These are phyloP conservation scores for Dicroscelio sp. DNA, from an alignment of 2,888 invertebrate species.

Conservation along the genomic window DNA sequence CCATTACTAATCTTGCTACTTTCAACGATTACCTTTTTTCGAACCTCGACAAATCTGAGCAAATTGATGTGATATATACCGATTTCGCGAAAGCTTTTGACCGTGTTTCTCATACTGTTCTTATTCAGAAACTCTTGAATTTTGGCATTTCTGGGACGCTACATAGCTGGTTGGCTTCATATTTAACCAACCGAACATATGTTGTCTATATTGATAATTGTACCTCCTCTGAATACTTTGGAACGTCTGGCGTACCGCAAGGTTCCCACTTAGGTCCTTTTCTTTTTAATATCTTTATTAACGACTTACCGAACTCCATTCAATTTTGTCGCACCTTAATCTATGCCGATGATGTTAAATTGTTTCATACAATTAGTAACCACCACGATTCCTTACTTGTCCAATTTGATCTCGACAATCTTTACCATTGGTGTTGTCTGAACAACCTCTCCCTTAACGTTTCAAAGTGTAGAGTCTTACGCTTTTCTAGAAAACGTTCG, in stretches of 20 bases:
- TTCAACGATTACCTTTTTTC: conserved; percentile 8
- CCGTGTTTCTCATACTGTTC: conserved; percentile 13
- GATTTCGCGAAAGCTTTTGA: conserved; percentile 51
- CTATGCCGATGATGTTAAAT: conserved; percentile 48
- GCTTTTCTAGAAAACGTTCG: neutral
- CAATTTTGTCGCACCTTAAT: conserved; percentile 13
- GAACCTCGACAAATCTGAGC: neutral
- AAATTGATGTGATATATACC: conserved; percentile 17
- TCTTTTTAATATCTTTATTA: conserved; percentile 49
- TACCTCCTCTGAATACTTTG: neutral
- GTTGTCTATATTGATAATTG: neutral
- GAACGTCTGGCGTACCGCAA: conserved; percentile 45
- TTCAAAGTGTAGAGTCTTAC: conserved; percentile 23
- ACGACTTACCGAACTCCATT: neutral
- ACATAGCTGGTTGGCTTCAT: conserved; percentile 10
- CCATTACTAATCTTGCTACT: conserved; percentile 1
- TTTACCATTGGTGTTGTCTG: neutral
- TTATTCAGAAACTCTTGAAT: neutral
- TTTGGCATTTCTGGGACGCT: conserved; percentile 3
- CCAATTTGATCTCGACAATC: conserved; percentile 16
- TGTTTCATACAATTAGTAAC: neutral
- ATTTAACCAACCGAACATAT: conserved; percentile 25
- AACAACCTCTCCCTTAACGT: conserved; percentile 33
- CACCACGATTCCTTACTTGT: neutral
- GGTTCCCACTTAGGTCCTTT: conserved; percentile 44